These are phyloP conservation scores for Cantharis rustica DNA, from an alignment of 2,888 invertebrate genomes.

Conservation along the genomic window DNA sequence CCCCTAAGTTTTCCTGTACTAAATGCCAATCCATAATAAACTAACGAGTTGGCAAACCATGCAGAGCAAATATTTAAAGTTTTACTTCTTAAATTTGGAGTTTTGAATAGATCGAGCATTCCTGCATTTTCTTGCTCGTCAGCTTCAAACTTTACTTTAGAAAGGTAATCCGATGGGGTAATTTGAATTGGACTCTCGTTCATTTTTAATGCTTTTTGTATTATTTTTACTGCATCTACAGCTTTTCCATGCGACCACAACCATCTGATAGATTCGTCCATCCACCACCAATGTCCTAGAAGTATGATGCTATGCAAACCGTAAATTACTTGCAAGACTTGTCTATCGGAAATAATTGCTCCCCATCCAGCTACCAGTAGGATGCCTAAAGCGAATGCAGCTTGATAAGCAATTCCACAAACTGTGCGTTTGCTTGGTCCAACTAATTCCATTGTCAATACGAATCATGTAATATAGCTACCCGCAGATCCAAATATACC, in stretches of 20 bases:
- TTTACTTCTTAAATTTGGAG: constrained; percentile 77
- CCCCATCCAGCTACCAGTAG: constrained; percentile 87
- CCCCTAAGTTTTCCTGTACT: constrained; percentile 81
- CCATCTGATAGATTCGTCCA: constrained; percentile 90
- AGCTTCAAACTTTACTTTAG: constrained; percentile 60
- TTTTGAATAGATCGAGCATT: constrained; percentile 75
- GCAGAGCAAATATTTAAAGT: constrained; percentile 80
- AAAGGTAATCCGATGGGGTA: constrained; percentile 69
- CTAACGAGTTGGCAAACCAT: constrained; percentile 89
- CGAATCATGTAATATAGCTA: constrained; percentile 70
- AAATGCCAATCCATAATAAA: constrained; percentile 83
- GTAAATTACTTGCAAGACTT: constrained; percentile 76
- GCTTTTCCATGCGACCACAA: constrained; percentile 81
- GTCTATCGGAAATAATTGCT: constrained; percentile 72
- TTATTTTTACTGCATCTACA: constrained; percentile 74
- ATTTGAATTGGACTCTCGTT: constrained; percentile 68
- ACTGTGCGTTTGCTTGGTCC: constrained; percentile 78
- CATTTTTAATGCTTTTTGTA: constrained; percentile 74
- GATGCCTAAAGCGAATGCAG: constrained; percentile 78
- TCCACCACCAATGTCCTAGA: constrained; percentile 82
- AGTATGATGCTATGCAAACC: constrained; percentile 76
- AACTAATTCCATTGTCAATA: constrained; percentile 81
- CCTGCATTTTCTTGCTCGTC: constrained; percentile 60
- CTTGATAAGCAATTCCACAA: constrained; percentile 81
- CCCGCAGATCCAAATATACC: constrained; percentile 87